phyloP scores from a whole-genome alignment of 2,797 vertebrate species.

The Molossus molossus region DNA sequence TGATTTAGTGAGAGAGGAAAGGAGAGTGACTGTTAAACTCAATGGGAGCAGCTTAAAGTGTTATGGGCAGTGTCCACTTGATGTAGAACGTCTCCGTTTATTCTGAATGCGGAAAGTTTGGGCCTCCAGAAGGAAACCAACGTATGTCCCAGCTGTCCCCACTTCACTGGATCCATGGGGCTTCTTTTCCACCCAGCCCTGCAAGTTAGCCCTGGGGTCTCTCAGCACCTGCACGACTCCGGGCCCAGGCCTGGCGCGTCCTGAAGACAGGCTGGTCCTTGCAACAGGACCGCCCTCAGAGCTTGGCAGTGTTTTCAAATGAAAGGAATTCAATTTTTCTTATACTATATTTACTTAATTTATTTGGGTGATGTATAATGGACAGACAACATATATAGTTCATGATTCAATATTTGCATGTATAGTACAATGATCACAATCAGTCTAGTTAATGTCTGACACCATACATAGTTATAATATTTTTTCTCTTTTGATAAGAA shows the following conservation, averaged over 20 bases:
- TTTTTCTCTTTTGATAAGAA: background rate
- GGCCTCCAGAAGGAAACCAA: conserved; percentile 15
- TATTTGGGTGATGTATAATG: background rate
- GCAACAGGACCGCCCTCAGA: background rate
- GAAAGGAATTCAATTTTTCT: background rate
- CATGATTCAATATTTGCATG: background rate
- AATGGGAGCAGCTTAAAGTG: conserved; percentile 39
- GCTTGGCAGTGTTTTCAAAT: background rate
- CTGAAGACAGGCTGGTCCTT: background rate
- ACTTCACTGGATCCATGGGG: background rate
- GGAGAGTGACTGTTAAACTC: background rate
- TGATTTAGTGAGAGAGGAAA: conserved; percentile 58
- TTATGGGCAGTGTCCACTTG: conserved; percentile 33
- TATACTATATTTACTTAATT: background rate
- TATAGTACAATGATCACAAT: background rate
- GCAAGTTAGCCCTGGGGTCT: background rate
- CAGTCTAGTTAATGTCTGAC: background rate
- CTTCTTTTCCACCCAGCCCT: background rate
- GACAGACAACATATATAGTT: background rate
- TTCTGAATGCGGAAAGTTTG: background rate
- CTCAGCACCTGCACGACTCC: background rate
- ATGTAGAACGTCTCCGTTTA: background rate
- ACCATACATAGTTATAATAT: background rate
- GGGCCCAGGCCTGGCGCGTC: background rate
- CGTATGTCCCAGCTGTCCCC: background rate